Percentiles rank a stretch among this genome's conserved stretches.
Conservation (phyloP, 2,113 vertebrate genomes). For the Dipodomys stephensi region DNA sequence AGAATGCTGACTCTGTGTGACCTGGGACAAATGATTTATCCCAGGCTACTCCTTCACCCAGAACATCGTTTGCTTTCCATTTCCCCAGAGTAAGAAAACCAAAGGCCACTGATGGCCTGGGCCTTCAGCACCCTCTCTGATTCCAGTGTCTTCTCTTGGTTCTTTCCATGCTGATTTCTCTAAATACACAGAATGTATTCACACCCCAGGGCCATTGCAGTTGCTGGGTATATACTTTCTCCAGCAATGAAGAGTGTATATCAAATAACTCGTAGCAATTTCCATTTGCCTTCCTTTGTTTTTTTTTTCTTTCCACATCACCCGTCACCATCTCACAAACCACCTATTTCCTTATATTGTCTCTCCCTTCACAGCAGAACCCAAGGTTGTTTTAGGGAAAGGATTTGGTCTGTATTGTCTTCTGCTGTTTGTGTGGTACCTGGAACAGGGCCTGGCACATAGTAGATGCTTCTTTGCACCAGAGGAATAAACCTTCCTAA, state of each 20-base stretch:
- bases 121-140: background rate
- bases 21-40: background rate
- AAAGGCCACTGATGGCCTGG: background rate
- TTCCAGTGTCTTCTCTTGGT: too few species aligned
- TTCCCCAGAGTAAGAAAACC: background rate
- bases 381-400: background rate
- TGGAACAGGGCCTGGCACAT: background rate
- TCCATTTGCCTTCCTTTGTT: background rate
- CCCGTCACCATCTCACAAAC: background rate
- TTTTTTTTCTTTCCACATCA: background rate
- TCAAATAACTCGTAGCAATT: background rate
- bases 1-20: background rate
- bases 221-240: too few species aligned
- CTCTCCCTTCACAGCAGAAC: background rate
- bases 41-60: accelerated
- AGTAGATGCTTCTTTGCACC: background rate
- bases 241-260: background rate
- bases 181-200: background rate
- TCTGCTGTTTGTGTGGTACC: background rate
- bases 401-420: background rate
- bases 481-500: background rate
- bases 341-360: background rate
- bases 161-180: background rate
- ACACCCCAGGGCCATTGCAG: background rate
- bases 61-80: background rate